A percentile compares a stretch with the other conserved stretches of the same genome.
phyloP scores from a whole-genome alignment of 2,797 vertebrate species.

The Cuculus canorus region DNA sequence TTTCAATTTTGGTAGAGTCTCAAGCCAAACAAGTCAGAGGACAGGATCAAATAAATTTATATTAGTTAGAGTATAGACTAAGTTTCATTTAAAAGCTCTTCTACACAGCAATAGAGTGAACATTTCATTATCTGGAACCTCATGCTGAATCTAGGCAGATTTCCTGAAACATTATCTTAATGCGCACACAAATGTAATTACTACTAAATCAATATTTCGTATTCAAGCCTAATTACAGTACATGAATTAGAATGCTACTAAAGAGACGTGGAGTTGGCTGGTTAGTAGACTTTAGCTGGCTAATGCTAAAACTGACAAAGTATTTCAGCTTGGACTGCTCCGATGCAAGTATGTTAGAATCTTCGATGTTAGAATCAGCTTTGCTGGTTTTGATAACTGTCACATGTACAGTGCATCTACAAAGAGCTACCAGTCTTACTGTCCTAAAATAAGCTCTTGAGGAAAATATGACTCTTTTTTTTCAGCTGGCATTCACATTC shows the following conservation, averaged over 20 bases:
- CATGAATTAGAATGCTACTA: conserved; percentile 30
- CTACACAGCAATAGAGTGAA: background rate
- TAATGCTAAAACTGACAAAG: conserved; percentile 19
- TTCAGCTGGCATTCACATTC: background rate
- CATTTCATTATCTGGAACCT: conserved; percentile 42
- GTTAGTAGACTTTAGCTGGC: conserved; percentile 40
- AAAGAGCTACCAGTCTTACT: background rate
- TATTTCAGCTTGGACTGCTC: background rate
- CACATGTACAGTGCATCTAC: rapidly evolving
- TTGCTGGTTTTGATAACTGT: background rate
- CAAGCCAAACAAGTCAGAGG: background rate
- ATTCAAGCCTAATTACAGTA: conserved; percentile 59
- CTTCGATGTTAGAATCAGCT: background rate
- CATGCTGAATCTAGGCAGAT: conserved; percentile 34
- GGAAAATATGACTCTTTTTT: background rate
- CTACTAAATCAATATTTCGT: conserved; percentile 61
- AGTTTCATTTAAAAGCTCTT: conserved; percentile 31
- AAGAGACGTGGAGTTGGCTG: conserved; percentile 21
- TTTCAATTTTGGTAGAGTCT: background rate
- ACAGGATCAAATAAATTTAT: background rate
- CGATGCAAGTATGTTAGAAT: background rate
- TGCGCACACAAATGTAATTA: conserved; percentile 55
- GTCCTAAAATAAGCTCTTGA: background rate
- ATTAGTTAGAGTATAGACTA: background rate
- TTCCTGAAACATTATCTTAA: conserved; percentile 52